These are phyloP conservation scores for Chloroclystis v-ata DNA, from an alignment of 2,888 invertebrate genomes.

Conservation along the genomic window DNA sequence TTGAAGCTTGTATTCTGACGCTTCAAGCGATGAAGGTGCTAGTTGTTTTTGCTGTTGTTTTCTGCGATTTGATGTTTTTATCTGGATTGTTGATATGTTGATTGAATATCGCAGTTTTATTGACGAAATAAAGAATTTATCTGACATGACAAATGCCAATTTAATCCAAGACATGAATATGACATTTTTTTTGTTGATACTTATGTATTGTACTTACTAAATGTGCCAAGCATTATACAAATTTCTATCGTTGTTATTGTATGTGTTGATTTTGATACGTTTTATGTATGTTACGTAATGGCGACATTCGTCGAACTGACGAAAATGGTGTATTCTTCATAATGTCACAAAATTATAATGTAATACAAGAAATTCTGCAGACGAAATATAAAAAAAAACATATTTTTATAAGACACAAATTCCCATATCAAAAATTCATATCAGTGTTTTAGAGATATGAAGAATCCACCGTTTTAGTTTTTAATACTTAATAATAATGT, in stretches of 20 bases:
- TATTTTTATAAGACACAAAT: neutral
- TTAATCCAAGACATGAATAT: neutral
- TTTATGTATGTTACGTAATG: neutral
- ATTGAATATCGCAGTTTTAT: too few species aligned
- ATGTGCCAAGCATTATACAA: conserved; percentile 3
- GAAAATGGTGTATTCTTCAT: conserved; percentile 6
- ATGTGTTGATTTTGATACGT: conserved; percentile 4
- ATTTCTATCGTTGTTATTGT: conserved; percentile 3
- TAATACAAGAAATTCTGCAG: too few species aligned
- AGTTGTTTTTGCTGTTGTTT: too few species aligned
- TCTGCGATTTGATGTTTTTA: too few species aligned
- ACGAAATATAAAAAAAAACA: too few species aligned
- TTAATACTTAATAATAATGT: neutral
- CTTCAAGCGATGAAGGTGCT: neutral
- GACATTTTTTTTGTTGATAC: conserved; percentile 4
- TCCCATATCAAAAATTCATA: neutral
- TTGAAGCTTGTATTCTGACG: too few species aligned
- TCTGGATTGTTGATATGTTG: too few species aligned
- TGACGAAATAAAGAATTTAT: conserved; percentile 6
- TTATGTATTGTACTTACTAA: neutral
- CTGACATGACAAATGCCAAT: neutral
- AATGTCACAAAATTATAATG: too few species aligned
- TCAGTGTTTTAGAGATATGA: neutral
- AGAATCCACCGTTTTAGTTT: neutral
- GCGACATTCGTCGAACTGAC: neutral